A percentile compares a stretch with the other conserved stretches of the same genome.
Conservation (phyloP, 2,797 vertebrate genomes). For the Margarornis squamiger region DNA sequence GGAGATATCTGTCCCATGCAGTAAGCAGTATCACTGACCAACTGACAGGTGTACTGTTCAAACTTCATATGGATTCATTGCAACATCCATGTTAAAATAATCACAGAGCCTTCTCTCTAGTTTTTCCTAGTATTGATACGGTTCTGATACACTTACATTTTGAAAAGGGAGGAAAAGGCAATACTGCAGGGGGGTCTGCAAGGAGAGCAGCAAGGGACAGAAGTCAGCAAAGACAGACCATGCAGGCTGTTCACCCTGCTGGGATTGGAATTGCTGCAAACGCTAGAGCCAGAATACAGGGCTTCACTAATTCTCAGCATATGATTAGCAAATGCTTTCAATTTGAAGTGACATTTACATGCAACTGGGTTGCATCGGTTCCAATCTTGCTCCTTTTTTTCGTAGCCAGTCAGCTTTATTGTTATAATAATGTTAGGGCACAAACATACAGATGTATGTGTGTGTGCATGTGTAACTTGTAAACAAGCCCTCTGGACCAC, state of each 20-base stretch:
- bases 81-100: not conserved
- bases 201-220: not conserved
- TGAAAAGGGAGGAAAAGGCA: not conserved
- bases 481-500: not conserved
- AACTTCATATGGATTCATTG: not conserved
- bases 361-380: not conserved
- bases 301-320: not conserved
- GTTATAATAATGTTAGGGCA: not conserved
- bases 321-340: not conserved
- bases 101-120: not conserved
- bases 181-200: not conserved
- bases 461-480: not conserved
- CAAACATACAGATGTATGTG: rapidly evolving
- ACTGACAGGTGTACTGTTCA: not conserved
- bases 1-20: not conserved
- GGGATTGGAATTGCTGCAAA: not conserved
- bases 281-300: not conserved
- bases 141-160: not conserved
- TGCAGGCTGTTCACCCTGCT: not conserved
- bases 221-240: constrained; percentile 1
- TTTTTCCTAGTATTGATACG: not conserved
- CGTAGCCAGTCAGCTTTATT: not conserved
- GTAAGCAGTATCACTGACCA: not conserved
- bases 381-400: not conserved
- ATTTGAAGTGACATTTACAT: not conserved